A percentile compares a stretch with the other conserved stretches of the same genome.
phyloP scores from a whole-genome alignment of 2,888 invertebrate species.

The Dryococelus australis region DNA sequence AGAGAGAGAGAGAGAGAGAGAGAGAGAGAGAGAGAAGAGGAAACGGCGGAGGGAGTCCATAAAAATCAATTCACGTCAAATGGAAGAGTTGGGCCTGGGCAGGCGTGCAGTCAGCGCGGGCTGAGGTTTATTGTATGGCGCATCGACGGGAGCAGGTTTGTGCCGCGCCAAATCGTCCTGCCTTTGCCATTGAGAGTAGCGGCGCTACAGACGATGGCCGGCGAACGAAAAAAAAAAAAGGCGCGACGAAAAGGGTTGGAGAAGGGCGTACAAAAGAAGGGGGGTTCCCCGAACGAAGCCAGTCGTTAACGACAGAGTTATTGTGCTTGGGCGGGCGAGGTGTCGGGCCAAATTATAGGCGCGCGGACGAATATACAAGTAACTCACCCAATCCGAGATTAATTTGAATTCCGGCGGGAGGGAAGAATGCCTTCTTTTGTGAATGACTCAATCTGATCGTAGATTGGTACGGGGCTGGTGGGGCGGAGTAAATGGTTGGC shows the following conservation, averaged over 20 bases:
- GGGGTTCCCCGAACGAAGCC: neutral
- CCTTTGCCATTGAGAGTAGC: neutral
- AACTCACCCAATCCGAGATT: constrained; percentile 16
- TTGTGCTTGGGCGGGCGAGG: constrained; percentile 16
- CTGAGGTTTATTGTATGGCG: neutral
- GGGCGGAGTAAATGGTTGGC: neutral
- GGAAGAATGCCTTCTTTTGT: neutral
- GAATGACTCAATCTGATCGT: neutral
- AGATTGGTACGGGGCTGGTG: neutral
- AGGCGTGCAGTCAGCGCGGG: no score
- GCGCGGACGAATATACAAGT: neutral
- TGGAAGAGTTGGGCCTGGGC: neutral
- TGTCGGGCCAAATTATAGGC: constrained; percentile 1
- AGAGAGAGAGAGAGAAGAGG: neutral
- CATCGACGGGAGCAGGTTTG: neutral
- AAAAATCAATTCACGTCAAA: constrained; percentile 27
- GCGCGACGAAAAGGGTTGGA: neutral
- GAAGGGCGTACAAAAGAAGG: neutral
- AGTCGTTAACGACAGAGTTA: constrained; percentile 13
- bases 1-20: no score
- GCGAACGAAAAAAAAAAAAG: neutral
- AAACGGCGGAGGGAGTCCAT: neutral
- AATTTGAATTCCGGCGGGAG: neutral
- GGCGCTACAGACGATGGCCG: neutral
- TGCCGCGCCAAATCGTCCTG: neutral